A percentile compares a stretch with the other conserved stretches of the same genome.
These are phyloP conservation scores for Meandrina meandrites DNA, from an alignment of 92 coral and sea anemone genomes.

Conservation along the genomic window DNA sequence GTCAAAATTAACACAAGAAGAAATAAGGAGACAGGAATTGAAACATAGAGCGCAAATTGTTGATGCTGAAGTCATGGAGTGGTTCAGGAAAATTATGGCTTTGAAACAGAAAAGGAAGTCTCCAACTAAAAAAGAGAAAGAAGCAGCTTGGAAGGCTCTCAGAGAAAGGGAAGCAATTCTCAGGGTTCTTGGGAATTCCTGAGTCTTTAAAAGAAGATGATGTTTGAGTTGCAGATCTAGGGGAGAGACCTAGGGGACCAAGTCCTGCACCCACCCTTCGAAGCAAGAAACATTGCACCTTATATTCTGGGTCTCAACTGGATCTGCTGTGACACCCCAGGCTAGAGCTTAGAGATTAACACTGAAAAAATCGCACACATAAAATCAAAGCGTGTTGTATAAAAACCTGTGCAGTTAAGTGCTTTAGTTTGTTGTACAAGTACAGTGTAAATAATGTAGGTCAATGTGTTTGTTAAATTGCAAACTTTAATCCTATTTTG, in stretches of 20 bases:
- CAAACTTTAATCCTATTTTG: background rate
- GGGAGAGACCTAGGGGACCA: background rate
- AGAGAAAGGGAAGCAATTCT: conserved; percentile 95
- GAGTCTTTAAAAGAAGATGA: background rate
- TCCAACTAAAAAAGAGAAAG: conserved; percentile 95
- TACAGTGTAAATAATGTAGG: background rate
- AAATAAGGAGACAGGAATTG: conserved; percentile 93
- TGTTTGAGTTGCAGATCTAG: background rate
- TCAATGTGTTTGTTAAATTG: background rate
- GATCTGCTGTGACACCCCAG: background rate
- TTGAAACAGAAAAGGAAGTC: conserved; percentile 95
- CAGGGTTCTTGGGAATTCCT: conserved; percentile 82
- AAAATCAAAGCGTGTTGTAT: background rate
- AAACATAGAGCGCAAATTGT: conserved; percentile 89
- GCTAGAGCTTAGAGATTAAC: background rate
- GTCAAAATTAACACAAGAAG: conserved; percentile 83
- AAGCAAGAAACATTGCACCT: background rate
- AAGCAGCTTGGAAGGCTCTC: conserved; percentile 86
- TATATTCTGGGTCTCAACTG: background rate
- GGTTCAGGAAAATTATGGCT: conserved; percentile 82
- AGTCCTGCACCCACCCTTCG: background rate
- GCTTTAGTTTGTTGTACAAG: background rate
- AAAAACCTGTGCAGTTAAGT: background rate
- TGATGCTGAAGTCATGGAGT: conserved; percentile 96
- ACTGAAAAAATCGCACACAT: background rate